These are phyloP conservation scores for Tetragonisca angustula DNA, from an alignment of 2,888 invertebrate genomes.

Conservation along the genomic window DNA sequence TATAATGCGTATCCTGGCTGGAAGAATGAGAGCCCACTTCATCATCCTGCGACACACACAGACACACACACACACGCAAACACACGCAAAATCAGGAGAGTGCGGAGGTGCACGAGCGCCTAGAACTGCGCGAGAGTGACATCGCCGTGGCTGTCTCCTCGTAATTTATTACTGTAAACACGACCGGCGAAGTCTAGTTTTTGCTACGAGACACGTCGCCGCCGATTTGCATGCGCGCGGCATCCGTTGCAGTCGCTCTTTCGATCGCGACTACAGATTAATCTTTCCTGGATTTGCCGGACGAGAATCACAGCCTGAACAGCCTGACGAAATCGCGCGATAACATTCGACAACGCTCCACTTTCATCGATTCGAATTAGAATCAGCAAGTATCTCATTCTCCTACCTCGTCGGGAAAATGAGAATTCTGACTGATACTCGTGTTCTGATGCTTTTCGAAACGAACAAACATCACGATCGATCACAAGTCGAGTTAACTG, in stretches of 20 bases:
- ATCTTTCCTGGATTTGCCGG: slow-evolving; percentile 1
- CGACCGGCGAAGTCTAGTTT: slow-evolving; percentile 55
- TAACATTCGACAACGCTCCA: background rate
- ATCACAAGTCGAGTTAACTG: too few relatives aligned
- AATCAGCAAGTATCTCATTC: background rate
- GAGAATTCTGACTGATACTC: background rate
- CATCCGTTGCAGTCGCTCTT: slow-evolving; percentile 37
- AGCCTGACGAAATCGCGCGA: background rate
- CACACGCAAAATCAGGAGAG: background rate
- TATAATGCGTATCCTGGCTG: slow-evolving; percentile 52
- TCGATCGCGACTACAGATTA: slow-evolving; percentile 22
- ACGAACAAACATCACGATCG: too few relatives aligned
- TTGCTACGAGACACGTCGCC: slow-evolving; percentile 27
- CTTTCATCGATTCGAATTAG: background rate
- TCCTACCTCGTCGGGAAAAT: background rate
- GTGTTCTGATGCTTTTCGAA: too few relatives aligned
- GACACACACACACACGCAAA: too few relatives aligned
- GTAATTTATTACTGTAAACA: slow-evolving; percentile 67
- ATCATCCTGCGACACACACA: slow-evolving; percentile 49
- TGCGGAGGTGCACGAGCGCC: slow-evolving; percentile 6
- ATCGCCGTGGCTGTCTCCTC: slow-evolving; percentile 33
- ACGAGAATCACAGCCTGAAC: background rate
- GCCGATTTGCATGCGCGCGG: slow-evolving; percentile 57
- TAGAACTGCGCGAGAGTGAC: slow-evolving; percentile 4
- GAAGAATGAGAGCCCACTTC: slow-evolving; percentile 58